Base-by-base conservation (phyloP, 92 coral and sea anemone species). In the Actinernus sp. region DNA sequence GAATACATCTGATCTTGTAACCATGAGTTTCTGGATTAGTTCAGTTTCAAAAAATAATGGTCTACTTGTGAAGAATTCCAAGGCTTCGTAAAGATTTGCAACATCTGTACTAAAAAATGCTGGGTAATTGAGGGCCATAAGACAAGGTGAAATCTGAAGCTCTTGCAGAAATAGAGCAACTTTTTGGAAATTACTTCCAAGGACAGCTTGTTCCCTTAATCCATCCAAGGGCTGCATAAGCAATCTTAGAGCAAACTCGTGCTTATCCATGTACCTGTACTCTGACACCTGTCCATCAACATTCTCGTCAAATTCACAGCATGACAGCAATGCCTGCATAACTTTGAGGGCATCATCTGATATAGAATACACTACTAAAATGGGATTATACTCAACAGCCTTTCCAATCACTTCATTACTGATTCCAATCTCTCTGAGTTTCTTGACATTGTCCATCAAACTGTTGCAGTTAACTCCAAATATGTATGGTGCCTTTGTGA, bases 41-140 rank as follows among this genome's bases (percentile, higher is more conserved):
- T 81, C 93, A 36, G 84, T 95, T 63, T 95, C 99, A 70, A 92
- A 79, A 13, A 91, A 65, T 34, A 95, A 52, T 13, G 99, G 99
- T 33, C 86, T 84, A 26, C 88, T 76, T 27, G 86, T 75, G 41
- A 95, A 89, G 56, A 95, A 95, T 20, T 75, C 79, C 44, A 91
- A 62, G 24, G 97, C 85, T 36, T 68, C 81, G 4, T 63, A 24
- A 6, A 95, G 62, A 8, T 66, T 76, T 2, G 59, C 58, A 26
- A 75, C 48, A 34, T 79, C 73, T 63, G 96, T 63, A 49, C 64
- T 55, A 27, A 95, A 84, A 60, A 95, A 80, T 33, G 72, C 61
- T 10, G 99, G 99, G 68, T 85, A 77, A 34, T 68, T 95, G 55
- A 80, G 81, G 49, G 80, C 83, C 40, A 95, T 79, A 31, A 79